Base-by-base conservation (phyloP, 2,113 vertebrate species). In the Equus przewalskii region DNA sequence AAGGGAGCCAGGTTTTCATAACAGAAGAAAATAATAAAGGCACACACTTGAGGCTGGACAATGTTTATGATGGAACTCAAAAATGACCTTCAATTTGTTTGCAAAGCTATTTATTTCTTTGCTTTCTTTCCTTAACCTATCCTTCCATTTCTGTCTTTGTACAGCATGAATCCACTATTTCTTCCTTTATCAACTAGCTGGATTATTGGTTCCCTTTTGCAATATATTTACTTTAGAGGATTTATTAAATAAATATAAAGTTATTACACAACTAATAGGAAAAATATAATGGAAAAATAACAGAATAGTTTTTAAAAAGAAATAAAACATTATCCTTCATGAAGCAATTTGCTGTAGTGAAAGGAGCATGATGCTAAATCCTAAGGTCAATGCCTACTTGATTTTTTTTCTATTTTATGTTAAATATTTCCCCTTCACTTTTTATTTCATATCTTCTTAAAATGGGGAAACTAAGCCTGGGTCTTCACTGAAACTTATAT, bases 11-110 rank as follows among this genome's bases (percentile, higher is more conserved):
- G 86, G 92, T 98, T 98, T 98, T 98, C 97, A 97, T 96, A 97
- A 96, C 97, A 97, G 94, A 88, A 69, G 22, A 97, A 97, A 89
- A 86, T 98, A 97, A 98, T 96, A 98, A 98, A 98, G 98, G 97
- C 89, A 97, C 92, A 62, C 51, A 96, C 82, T 98, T 97, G 92
- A 98, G 97, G 85, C 92, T 96, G 89, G 97, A 86, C 58, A 97
- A 79, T 94, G 97, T 97, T 97, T 97, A 97, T 80, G 19, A 93
- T 65, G 41, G 41, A 89, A 91, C 51, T 97, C 87, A 94, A 97
- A 95, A 97, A 64, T 89, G 70, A 88, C 22, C 82, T 96, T 98
- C 97, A 98, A 98, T 98, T 97, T 56, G 4, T 98, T 98, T 98
- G 70, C 92, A 95, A 95, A 93, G 26, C 41, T 96, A 1, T 44